phyloP scores from a whole-genome alignment of 2,797 vertebrate genomes.

The Nyctalus aviator region DNA sequence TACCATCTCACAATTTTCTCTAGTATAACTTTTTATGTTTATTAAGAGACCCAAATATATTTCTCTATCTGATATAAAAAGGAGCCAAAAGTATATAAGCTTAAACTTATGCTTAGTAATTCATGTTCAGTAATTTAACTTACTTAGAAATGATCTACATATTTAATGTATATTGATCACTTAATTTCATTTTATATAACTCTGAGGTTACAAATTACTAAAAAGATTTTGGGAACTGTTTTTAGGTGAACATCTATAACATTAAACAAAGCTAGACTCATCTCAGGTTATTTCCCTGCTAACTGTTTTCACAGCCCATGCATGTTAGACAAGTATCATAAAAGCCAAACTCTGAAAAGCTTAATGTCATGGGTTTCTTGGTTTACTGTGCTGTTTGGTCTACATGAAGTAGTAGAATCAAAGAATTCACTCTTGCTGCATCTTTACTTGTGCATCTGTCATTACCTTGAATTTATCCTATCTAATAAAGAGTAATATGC shows the following conservation, averaged over 20 bases:
- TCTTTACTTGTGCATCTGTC: neutral
- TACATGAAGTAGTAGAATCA: neutral
- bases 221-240: neutral
- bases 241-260: neutral
- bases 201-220: neutral
- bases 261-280: neutral
- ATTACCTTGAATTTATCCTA: neutral
- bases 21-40: neutral
- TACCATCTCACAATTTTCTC: neutral
- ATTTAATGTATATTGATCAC: neutral
- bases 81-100: neutral
- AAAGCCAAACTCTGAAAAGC: neutral
- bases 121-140: neutral
- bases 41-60: neutral
- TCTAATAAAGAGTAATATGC: too few relatives aligned
- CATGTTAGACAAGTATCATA: neutral
- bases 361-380: neutral
- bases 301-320: neutral
- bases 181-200: neutral
- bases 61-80: neutral
- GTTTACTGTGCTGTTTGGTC: neutral
- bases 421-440: neutral
- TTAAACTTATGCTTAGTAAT: neutral
- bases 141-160: neutral
- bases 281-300: neutral